Conservation (phyloP, 37 sponge, comb jelly and placozoan species). For the Bolinopsis microptera region DNA sequence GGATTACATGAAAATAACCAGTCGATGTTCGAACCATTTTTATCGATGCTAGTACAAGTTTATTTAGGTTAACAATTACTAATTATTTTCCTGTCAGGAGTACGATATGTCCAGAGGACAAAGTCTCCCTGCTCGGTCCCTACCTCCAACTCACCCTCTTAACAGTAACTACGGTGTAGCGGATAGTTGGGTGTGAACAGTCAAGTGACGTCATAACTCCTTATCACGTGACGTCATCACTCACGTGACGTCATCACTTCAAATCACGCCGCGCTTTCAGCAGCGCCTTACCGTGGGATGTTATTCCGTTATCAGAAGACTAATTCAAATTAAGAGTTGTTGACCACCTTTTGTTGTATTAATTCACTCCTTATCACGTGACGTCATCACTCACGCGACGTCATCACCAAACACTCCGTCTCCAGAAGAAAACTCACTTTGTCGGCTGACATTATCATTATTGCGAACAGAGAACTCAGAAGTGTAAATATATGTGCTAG, state of each 20-base stretch:
- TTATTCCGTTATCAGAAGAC: not conserved
- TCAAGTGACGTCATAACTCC: not conserved
- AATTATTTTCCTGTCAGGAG: too few relatives aligned
- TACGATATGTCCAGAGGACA: conserved; percentile 31
- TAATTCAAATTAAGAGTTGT: not conserved
- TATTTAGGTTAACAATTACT: too few relatives aligned
- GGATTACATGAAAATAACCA: too few relatives aligned
- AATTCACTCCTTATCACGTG: not conserved
- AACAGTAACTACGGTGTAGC: conserved; percentile 33
- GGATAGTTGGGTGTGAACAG: conserved; percentile 37
- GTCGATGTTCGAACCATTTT: too few relatives aligned
- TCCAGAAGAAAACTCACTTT: not conserved
- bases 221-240: not conserved
- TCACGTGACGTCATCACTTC: not conserved
- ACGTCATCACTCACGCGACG: not conserved
- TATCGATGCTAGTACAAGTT: too few relatives aligned
- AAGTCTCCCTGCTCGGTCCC: conserved; percentile 37
- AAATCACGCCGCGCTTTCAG: not conserved
- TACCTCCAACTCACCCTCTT: not conserved
- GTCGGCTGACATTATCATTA: not conserved
- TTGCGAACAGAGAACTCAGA: not conserved
- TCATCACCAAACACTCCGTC: too few relatives aligned
- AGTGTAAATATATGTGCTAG: too few relatives aligned
- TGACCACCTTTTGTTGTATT: not conserved
- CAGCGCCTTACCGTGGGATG: not conserved